These are phyloP conservation scores for Suillia variegata DNA, from an alignment of 2,888 invertebrate genomes.

Conservation along the genomic window DNA sequence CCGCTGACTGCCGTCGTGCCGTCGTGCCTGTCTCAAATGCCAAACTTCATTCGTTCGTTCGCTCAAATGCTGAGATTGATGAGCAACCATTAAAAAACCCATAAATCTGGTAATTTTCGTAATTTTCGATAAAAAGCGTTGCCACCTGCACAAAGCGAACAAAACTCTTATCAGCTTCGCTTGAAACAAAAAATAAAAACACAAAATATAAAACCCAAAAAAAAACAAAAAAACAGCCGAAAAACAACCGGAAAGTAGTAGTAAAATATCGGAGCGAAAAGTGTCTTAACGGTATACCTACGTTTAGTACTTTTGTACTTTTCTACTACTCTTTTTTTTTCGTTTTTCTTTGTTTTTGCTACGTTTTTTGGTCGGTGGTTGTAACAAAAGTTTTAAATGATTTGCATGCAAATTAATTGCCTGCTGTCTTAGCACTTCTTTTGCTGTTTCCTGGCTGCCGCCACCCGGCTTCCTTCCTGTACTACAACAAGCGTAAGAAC, in stretches of 20 bases:
- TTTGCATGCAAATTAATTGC: conserved; percentile 59
- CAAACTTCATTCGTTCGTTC: too few relatives aligned
- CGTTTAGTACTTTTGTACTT: background rate
- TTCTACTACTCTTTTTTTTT: background rate
- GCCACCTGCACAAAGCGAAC: too few relatives aligned
- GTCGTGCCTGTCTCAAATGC: background rate
- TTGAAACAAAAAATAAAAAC: background rate
- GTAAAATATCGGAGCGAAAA: too few relatives aligned
- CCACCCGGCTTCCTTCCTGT: conserved; percentile 10
- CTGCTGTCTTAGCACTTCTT: conserved; percentile 44
- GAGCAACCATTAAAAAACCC: conserved; percentile 34
- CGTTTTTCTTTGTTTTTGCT: background rate
- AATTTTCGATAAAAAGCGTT: background rate
- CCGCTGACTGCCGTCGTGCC: background rate
- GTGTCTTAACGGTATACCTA: background rate
- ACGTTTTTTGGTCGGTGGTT: background rate
- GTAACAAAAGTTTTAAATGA: conserved; percentile 35
- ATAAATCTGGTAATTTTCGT: conserved; percentile 33
- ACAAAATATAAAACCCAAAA: background rate
- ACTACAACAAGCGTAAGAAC: background rate
- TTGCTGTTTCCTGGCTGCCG: too few relatives aligned
- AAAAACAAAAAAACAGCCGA: too few relatives aligned
- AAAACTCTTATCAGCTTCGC: background rate
- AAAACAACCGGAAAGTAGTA: too few relatives aligned
- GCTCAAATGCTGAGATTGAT: conserved; percentile 31